These are phyloP conservation scores for Brachionus plicatilis DNA, from an alignment of 1,140 invertebrate genomes.

Conservation along the genomic window DNA sequence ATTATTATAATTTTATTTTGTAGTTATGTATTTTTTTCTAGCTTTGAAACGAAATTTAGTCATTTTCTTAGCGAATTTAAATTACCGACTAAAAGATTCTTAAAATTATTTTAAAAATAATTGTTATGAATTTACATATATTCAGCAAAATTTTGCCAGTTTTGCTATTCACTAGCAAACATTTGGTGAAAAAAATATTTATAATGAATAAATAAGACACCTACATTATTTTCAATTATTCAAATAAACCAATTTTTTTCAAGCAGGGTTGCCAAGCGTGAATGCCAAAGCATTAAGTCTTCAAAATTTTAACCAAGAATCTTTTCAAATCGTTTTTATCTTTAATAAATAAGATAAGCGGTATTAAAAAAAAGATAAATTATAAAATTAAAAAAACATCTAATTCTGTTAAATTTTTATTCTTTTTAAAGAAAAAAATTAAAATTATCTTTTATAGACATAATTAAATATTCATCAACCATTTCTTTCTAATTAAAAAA, in stretches of 20 bases:
- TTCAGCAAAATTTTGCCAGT: background rate
- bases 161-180: background rate
- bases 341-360: too few species aligned
- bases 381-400: too few species aligned
- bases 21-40: background rate
- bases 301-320: too few species aligned
- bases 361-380: too few species aligned
- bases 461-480: too few species aligned
- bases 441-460: too few species aligned
- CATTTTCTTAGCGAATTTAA: background rate
- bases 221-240: background rate
- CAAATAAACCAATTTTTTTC: background rate
- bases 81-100: background rate
- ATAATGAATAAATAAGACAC: background rate
- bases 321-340: too few species aligned
- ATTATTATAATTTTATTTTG: slow-evolving; percentile 1
- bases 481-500: background rate
- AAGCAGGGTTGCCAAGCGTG: background rate
- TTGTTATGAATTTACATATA: background rate
- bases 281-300: background rate
- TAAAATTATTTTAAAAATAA: background rate
- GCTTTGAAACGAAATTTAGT: background rate
- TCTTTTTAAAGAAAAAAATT: too few species aligned
- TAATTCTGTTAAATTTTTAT: too few species aligned
- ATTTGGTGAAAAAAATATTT: background rate